Base-by-base conservation (phyloP, 2,888 invertebrate species). In the Caenorhabditis sp. region DNA sequence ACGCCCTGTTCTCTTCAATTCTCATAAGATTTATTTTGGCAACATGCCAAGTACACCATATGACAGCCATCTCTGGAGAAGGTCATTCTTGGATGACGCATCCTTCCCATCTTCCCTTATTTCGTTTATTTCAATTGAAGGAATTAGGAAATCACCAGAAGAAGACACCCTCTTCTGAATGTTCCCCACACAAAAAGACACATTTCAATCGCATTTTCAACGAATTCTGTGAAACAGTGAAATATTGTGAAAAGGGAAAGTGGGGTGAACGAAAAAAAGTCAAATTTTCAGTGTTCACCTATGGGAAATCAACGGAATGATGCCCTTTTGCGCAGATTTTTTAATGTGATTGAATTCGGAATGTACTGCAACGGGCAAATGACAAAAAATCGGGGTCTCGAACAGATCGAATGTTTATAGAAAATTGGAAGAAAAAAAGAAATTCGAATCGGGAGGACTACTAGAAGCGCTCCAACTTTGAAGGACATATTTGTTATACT, bases 11-110 rank as follows among this genome's bases (percentile, higher is more conserved):
- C 16, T 31, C 14, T 24, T 41, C 41, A n/a, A 41, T 19, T 31
- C 7, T 38, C 16, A 19, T 6, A 14, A 7, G 38, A 38, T 38
- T 38, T 38, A 61, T 31, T 44, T 59, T 68, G 66, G 66, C 66
- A 66, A 51, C 66, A 66, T 66, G 66, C 66, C 66, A 66, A 35
- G 47, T 66, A 44, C 19, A 44, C 19, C n/a, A 31, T 28, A 47
- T 64, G 49, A 47, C 19, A 19, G 19, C 7, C 49, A 31, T 54
- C 54, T 54, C 24, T 47, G 64, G 8, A 49, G 49, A 66, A 66
- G 66, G 66, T 66, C 66, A 66, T 51, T 51, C 12, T 7, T 31
- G 49, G 64, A 66, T 66, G 66, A 66, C 66, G 49, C 66, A 63
- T 59, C 26, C 14, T 14, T 26, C 19, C 22, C 49, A 7, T 49